Conservation (phyloP, 2,113 vertebrate species). For the Carassius auratus region DNA sequence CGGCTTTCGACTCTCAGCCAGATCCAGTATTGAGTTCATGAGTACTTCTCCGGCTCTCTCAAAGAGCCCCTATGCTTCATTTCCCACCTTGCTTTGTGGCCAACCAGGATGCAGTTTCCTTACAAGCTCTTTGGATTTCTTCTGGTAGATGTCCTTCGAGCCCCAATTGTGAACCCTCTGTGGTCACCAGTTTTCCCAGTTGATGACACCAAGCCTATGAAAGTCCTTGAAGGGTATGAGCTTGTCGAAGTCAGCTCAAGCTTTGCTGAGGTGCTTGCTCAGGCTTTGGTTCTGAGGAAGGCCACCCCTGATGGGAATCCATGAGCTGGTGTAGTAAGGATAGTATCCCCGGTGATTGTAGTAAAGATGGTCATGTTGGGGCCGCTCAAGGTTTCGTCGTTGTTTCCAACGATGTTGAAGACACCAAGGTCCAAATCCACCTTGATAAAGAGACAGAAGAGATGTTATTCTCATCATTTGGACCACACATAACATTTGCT, state of each 20-base stretch:
- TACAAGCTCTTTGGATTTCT: conserved; percentile 83
- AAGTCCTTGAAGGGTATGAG: conserved; percentile 83
- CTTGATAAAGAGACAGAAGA: not conserved
- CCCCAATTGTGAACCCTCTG: conserved; percentile 93
- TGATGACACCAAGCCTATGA: conserved; percentile 85
- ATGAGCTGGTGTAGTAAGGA: conserved; percentile 80
- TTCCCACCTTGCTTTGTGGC: conserved; percentile 81
- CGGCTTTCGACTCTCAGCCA: conserved; percentile 81
- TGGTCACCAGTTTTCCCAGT: conserved; percentile 92
- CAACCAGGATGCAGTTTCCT: conserved; percentile 81
- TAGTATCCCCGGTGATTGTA: conserved; percentile 87
- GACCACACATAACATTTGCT: not conserved
- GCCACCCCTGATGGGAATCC: conserved; percentile 81
- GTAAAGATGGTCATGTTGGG: conserved; percentile 87
- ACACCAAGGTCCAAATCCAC: conserved; percentile 85
- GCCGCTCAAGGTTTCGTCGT: conserved; percentile 86
- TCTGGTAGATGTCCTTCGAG: conserved; percentile 83
- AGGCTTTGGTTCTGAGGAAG: conserved; percentile 88
- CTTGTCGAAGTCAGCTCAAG: conserved; percentile 79
- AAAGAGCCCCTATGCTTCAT: conserved; percentile 83
- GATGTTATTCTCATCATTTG: not conserved
- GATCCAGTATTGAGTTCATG: conserved; percentile 84
- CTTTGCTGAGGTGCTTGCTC: conserved; percentile 83
- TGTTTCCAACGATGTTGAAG: conserved; percentile 87
- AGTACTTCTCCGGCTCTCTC: conserved; percentile 83